These are phyloP conservation scores for Coremacera marginata DNA, from an alignment of 2,888 invertebrate species.

Conservation along the genomic window DNA sequence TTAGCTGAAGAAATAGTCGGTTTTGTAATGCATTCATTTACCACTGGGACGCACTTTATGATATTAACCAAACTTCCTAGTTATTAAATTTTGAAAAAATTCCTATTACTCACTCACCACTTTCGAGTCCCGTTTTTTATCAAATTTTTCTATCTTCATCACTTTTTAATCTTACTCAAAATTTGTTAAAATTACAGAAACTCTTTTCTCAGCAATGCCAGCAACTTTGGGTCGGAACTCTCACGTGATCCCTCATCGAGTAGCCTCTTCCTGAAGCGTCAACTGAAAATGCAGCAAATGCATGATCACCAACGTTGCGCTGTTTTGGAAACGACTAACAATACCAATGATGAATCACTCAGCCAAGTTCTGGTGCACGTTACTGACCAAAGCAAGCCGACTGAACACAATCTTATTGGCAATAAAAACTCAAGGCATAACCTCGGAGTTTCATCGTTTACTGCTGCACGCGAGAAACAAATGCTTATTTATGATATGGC, in stretches of 20 bases:
- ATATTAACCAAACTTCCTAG: too few species aligned
- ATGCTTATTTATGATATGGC: conserved; percentile 52
- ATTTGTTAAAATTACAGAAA: conserved; percentile 47
- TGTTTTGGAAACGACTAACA: conserved; percentile 10
- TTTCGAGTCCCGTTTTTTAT: too few species aligned
- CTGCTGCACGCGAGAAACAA: conserved; percentile 27
- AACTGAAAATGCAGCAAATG: conserved; percentile 32
- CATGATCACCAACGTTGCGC: conserved; percentile 39
- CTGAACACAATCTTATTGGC: background rate
- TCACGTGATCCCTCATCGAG: conserved; percentile 61
- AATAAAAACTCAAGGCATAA: background rate
- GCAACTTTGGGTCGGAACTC: conserved; percentile 66
- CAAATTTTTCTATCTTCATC: too few species aligned
- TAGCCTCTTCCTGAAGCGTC: conserved; percentile 39
- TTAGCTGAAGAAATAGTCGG: too few species aligned
- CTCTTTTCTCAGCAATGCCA: conserved; percentile 59
- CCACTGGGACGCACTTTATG: too few species aligned
- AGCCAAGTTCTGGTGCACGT: conserved; percentile 10
- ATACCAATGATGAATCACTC: conserved; percentile 20
- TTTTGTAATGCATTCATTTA: too few species aligned
- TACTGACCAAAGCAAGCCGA: conserved; percentile 34
- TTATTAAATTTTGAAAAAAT: too few species aligned
- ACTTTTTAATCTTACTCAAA: too few species aligned
- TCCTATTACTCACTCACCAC: too few species aligned
- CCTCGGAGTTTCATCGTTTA: too few species aligned